Base-by-base conservation (phyloP, 2,888 invertebrate genomes). In the Drosophila borealis region DNA sequence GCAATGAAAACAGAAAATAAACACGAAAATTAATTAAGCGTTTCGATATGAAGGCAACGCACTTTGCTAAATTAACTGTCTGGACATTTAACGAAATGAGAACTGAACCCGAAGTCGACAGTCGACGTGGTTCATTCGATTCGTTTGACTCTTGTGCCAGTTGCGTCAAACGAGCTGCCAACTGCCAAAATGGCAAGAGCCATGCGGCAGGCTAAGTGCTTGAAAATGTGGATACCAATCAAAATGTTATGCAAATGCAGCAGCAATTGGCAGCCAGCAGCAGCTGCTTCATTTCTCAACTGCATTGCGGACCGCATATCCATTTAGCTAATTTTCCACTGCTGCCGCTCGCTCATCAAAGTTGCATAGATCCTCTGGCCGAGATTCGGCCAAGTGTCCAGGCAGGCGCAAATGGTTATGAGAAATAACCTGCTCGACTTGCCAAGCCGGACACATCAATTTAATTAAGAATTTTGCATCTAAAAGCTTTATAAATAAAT, bases 161-260 rank as follows among this genome's bases (percentile, higher is more conserved):
- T 67, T 75, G 54, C 68, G 63, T 74, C 75, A 78, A 60, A 48
- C 37, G 19, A 29, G 37, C 51, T 76, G 59, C 51, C 63, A 74
- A 53, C 46, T 72, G 78, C 51, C 59, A 63, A 63, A 42, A 51
- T 59, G 37, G 62, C 65, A 62, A 51, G 19, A 36, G 36, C 42
- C 42, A 33, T 25, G 21, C 54, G 45, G 45, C 54, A 45, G n/a
- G 59, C 44, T 69, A 69, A 78, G 79, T 76, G 79, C 69, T 53
- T 42, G 45, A 39, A 57, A 65, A 50, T 68, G 44, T 67, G 83
- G 65, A 66, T 62, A 70, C 68, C 82, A 85, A 82, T 88, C 78
- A 73, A 86, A 29, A 78, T 57, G 80, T 74, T 89, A 89, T 81
- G 81, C 77, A 89, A 86, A 86, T 57, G 57, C 53, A 69, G 64